Evolutionary conservation across 2,797 vertebrate species (phyloP).

Genomic region (Nothura maculosa): DNA sequence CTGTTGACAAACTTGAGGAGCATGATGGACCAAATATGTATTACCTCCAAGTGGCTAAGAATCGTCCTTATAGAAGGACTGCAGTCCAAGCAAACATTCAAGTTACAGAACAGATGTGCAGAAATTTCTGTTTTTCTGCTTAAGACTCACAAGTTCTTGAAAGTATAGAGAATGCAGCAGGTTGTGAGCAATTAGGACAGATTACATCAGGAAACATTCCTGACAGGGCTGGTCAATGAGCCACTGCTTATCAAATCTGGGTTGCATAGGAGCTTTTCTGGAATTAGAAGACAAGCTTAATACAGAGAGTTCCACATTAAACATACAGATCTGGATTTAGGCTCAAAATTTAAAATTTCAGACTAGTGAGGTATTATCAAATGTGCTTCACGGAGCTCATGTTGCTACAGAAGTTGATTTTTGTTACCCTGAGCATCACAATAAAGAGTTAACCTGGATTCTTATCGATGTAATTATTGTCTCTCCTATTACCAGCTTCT

Average conservation of each 20-base stretch:
- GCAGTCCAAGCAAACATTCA: neutral
- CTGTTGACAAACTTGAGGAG: neutral
- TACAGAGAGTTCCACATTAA: neutral
- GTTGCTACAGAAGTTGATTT: fast-evolving
- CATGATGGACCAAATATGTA: fast-evolving
- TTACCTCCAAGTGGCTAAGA: fast-evolving
- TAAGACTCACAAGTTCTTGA: neutral
- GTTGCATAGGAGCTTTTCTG: neutral
- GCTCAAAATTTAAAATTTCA: neutral
- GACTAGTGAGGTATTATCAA: neutral
- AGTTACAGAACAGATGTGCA: neutral
- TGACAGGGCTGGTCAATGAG: neutral
- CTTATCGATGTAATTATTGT: neutral
- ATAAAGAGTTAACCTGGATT: neutral
- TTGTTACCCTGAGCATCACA: neutral
- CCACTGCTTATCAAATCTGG: neutral
- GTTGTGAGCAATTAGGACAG: neutral
- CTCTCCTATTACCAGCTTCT: neutral
- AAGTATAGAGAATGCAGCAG: fast-evolving
- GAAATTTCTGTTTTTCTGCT: neutral
- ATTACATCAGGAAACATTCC: neutral
- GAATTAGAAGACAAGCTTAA: neutral
- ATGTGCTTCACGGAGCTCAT: neutral
- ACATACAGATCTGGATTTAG: neutral
- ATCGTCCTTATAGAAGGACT: neutral